Evolutionary conservation across 2,888 invertebrate genomes (phyloP).

Genomic region (Argyresthia albistria): DNA sequence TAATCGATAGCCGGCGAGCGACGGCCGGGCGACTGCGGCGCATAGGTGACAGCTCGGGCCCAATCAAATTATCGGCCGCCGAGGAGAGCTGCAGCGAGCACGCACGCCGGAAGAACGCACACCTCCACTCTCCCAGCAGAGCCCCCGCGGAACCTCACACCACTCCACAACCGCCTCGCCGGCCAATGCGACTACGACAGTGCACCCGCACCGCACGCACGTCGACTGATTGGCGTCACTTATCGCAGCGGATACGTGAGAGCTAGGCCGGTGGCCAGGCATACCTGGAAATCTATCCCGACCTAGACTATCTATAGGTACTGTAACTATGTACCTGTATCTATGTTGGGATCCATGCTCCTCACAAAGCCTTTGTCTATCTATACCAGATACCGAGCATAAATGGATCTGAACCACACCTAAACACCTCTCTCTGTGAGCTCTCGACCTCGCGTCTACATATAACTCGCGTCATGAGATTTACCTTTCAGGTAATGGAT

Average conservation of each 20-base stretch:
- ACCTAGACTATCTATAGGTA: background rate
- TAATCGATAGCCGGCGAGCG: slow-evolving; percentile 72
- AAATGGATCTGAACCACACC: background rate
- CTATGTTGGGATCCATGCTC: background rate
- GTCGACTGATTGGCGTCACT: slow-evolving; percentile 45
- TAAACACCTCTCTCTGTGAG: too few species aligned
- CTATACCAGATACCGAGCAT: background rate
- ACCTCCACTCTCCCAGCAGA: slow-evolving; percentile 17
- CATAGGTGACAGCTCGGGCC: slow-evolving; percentile 70
- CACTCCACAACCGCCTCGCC: slow-evolving; percentile 1
- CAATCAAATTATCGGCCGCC: slow-evolving; percentile 69
- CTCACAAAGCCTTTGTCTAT: background rate
- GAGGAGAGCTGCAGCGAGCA: slow-evolving; percentile 55
- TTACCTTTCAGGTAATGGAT: too few species aligned
- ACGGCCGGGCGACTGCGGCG: slow-evolving; percentile 66
- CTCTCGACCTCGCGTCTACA: too few species aligned
- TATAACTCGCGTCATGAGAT: too few species aligned
- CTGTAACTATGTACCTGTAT: background rate
- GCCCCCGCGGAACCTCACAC: slow-evolving; percentile 10
- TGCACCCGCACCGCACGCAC: too few species aligned
- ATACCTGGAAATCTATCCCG: background rate
- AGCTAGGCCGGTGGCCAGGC: slow-evolving; percentile 19
- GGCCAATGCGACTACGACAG: too few species aligned
- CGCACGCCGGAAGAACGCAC: slow-evolving; percentile 45
- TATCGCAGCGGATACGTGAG: slow-evolving; percentile 36